A percentile compares a stretch with the other conserved stretches of the same genome.
phyloP scores from a whole-genome alignment of 2,797 vertebrate species.

The Lateolabrax maculatus region DNA sequence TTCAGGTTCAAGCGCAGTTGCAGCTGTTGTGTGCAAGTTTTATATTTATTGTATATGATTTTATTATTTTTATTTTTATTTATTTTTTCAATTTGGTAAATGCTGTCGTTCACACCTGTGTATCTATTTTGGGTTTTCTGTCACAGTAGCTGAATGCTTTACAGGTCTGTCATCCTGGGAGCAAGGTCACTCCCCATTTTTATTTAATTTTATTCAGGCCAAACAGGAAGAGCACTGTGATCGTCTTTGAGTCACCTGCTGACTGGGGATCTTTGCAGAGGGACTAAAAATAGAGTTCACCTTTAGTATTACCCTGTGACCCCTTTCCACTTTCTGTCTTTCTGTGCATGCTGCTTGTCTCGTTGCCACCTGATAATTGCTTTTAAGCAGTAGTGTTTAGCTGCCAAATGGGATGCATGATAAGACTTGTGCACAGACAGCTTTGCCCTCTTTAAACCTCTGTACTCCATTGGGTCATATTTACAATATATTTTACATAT shows the following conservation, averaged over 20 bases:
- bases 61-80: no score
- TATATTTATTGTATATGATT: not conserved
- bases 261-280: slow-evolving; percentile 70
- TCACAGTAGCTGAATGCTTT: slow-evolving; percentile 25
- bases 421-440: not conserved
- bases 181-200: slow-evolving; percentile 62
- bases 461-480: slow-evolving; percentile 11
- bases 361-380: slow-evolving; percentile 55
- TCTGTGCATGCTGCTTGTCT: slow-evolving; percentile 37
- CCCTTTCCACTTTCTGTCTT: slow-evolving; percentile 60
- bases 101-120: slow-evolving; percentile 19
- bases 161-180: slow-evolving; percentile 38
- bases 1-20: not conserved
- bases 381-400: slow-evolving; percentile 47
- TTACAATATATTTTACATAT: slow-evolving; percentile 6
- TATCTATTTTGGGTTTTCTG: slow-evolving; percentile 25
- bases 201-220: slow-evolving; percentile 55
- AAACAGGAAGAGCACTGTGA: slow-evolving; percentile 56
- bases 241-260: slow-evolving; percentile 76
- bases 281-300: slow-evolving; percentile 78
- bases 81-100: no score
- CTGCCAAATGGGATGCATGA: slow-evolving; percentile 33
- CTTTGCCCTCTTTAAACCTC: not conserved
- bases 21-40: not conserved
- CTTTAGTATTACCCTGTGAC: slow-evolving; percentile 65